Base-by-base conservation (phyloP, 2,797 vertebrate genomes). In the Miichthys miiuy region DNA sequence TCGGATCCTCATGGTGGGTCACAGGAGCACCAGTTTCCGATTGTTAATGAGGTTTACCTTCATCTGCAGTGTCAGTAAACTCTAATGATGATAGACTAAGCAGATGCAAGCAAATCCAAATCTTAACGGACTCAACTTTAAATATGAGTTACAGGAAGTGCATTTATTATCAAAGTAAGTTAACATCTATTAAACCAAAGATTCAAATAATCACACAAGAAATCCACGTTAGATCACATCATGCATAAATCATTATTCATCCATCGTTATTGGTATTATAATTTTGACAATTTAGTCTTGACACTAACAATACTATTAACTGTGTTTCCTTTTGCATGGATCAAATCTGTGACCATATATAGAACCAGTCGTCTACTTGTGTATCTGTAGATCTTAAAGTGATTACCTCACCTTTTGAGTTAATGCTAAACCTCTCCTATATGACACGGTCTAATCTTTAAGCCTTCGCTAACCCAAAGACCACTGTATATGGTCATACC, bases 361-460 rank as follows among this genome's bases (percentile, higher is more conserved):
- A 64, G 62, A 48, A 47, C 23, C 1, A 2, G 20, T 78, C 10
- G 12, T 71, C 57, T 52, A n/a, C 66, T 50, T 46, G 48, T 47
- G 56, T 54, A 16, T 80, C 56, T 68, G 52, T 73, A 76, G 63
- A 87, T 79, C 67, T 82, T 80, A 27, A 79, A 87, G 86, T 34
- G 42, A 87, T 79, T 62, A 85, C 79, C 71, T 90, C 85, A 87
- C 73, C 69, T 79, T 79, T 52, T 50, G 47, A 87, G 89, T 93
- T 92, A 93, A 93, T 93, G 80, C 82, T 87, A 89, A 92, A 94
- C 85, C 78, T 77, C 74, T 79, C 46, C 81, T 91, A 58, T 87
- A 84, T 79, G 77, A 76, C 71, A 65, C 7, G 82, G 85, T 86
- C 84, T 91, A 93, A 90, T 92, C 42, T 80, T 91, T 94, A 93